A percentile compares a stretch with the other conserved stretches of the same genome.
Evolutionary conservation across 2,888 invertebrate species (phyloP).

Genomic region (Limenitis camilla): DNA sequence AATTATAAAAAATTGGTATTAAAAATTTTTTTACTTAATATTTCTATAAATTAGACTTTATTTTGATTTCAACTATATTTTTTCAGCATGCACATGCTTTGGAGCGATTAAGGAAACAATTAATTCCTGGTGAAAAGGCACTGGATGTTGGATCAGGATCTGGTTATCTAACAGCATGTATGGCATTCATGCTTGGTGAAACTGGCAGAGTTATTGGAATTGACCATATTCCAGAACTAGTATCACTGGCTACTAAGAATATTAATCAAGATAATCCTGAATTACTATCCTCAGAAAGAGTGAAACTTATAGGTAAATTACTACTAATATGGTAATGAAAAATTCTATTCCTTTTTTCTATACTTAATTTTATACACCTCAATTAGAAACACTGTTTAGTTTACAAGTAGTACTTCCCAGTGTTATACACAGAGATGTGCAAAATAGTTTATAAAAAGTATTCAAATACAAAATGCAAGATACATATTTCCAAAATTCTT

Average conservation of each 20-base stretch:
- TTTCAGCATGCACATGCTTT: conserved; percentile 92
- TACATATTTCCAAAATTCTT: no score
- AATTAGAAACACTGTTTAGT: no score
- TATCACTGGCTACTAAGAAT: conserved; percentile 83
- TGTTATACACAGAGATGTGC: no score
- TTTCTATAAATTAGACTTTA: not conserved
- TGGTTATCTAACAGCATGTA: conserved; percentile 93
- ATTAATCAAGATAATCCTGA: conserved; percentile 82
- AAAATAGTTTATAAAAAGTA: no score
- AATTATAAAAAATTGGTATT: no score
- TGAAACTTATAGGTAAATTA: conserved; percentile 81
- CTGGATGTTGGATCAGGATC: conserved; percentile 96
- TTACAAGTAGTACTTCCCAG: no score
- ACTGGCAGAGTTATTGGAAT: conserved; percentile 84
- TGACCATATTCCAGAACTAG: conserved; percentile 91
- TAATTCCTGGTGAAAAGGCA: conserved; percentile 83
- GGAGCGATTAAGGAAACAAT: conserved; percentile 86
- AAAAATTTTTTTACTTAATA: not conserved
- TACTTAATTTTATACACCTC: no score
- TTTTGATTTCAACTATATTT: not conserved
- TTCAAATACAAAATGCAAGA: no score
- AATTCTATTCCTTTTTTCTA: not conserved
- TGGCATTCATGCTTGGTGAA: conserved; percentile 87
- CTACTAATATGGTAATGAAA: not conserved
- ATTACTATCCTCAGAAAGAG: conserved; percentile 78